phyloP scores from a whole-genome alignment of 2,888 invertebrate species.

The Saturnia pavonia region DNA sequence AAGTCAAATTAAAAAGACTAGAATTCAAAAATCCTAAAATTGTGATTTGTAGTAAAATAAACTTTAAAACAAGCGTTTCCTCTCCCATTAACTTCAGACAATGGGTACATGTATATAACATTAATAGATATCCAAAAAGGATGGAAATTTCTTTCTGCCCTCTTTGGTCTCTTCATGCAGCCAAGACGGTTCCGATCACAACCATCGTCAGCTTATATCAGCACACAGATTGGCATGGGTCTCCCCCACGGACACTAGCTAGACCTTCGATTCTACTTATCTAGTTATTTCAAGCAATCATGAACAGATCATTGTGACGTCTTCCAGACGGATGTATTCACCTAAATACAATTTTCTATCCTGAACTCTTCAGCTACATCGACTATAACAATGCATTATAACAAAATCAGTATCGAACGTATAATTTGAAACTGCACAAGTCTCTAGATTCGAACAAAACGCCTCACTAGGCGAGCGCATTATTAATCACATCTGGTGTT shows the following conservation, averaged over 20 bases:
- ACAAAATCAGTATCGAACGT: neutral
- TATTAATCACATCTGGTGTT: slow-evolving; percentile 20
- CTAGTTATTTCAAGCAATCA: neutral
- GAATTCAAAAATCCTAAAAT: neutral
- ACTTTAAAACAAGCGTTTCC: neutral
- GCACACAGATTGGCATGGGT: neutral
- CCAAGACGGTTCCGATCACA: too few species aligned
- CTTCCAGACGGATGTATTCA: too few species aligned
- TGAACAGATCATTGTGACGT: neutral
- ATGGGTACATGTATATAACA: too few species aligned
- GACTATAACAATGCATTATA: neutral
- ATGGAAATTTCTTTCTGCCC: neutral
- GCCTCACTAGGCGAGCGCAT: slow-evolving; percentile 21
- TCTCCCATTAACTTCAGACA: too few species aligned
- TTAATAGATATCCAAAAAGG: neutral
- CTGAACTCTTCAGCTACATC: neutral
- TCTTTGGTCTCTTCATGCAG: neutral
- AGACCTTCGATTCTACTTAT: neutral
- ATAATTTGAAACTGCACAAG: slow-evolving; percentile 6
- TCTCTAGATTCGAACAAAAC: slow-evolving; percentile 12
- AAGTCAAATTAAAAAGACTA: neutral
- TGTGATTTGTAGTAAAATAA: neutral
- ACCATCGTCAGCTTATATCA: neutral
- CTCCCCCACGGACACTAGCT: neutral
- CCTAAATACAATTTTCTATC: neutral